A percentile compares a stretch with the other conserved stretches of the same genome.
Conservation (phyloP, 2,113 vertebrate species). For the Fulmarus glacialis region DNA sequence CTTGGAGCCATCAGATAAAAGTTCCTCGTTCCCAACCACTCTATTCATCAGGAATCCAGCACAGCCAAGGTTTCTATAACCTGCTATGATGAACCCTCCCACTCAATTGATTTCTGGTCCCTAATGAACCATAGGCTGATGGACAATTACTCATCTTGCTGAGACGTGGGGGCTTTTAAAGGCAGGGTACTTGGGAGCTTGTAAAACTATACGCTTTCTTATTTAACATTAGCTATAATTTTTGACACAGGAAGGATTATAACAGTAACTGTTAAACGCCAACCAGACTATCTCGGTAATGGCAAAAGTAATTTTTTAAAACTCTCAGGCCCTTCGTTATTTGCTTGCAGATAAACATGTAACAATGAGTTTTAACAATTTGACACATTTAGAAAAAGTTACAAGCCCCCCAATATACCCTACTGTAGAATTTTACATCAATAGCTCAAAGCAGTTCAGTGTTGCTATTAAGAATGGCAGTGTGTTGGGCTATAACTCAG, state of each 20-base stretch:
- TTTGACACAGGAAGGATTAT: slow-evolving; percentile 62
- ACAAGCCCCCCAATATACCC: background rate
- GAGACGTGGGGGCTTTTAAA: slow-evolving; percentile 69
- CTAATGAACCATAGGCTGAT: slow-evolving; percentile 80
- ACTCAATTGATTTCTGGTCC: slow-evolving; percentile 82
- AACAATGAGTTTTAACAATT: slow-evolving; percentile 47
- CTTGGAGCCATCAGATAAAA: slow-evolving; percentile 78
- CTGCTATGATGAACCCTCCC: slow-evolving; percentile 75
- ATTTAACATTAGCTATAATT: slow-evolving; percentile 68
- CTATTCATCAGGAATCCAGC: slow-evolving; percentile 81
- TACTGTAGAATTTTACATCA: background rate
- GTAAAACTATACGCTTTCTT: slow-evolving; percentile 65
- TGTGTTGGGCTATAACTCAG: background rate
- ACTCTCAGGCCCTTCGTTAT: slow-evolving; percentile 17
- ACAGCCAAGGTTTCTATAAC: slow-evolving; percentile 75
- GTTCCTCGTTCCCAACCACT: slow-evolving; percentile 67
- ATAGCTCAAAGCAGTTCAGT: background rate
- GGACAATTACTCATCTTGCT: slow-evolving; percentile 77
- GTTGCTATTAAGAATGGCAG: background rate
- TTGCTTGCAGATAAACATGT: slow-evolving; percentile 40
- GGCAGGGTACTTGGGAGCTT: slow-evolving; percentile 54
- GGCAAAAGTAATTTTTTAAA: slow-evolving; percentile 30
- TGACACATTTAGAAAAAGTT: slow-evolving; percentile 19
- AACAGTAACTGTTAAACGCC: slow-evolving; percentile 42
- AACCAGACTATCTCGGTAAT: slow-evolving; percentile 38